Percentiles rank a stretch among this genome's conserved stretches.
These are phyloP conservation scores for Physella acuta DNA, from an alignment of 1,140 invertebrate genomes.

Conservation along the genomic window DNA sequence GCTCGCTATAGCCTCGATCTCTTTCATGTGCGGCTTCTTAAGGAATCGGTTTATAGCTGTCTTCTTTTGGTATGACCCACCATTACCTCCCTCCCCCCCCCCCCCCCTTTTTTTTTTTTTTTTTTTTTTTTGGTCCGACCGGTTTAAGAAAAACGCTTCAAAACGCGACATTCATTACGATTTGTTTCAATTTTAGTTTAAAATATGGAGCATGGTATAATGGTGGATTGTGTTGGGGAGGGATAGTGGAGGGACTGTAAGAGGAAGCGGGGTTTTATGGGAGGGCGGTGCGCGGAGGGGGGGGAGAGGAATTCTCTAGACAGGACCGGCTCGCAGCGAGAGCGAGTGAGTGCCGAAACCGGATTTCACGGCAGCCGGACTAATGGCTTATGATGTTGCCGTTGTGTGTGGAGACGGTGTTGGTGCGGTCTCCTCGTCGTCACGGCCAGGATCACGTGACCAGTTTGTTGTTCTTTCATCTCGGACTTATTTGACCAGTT, in stretches of 20 bases:
- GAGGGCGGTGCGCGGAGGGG: too few species aligned
- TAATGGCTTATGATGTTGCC: slow-evolving; percentile 3
- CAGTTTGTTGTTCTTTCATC: neutral
- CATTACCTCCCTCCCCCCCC: neutral
- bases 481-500: too few species aligned
- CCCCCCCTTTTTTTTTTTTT: neutral
- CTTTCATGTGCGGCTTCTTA: neutral
- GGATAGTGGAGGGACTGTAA: too few species aligned
- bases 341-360: slow-evolving; percentile 5
- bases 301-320: neutral
- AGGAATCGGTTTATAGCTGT: neutral
- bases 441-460: neutral
- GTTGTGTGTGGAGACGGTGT: neutral
- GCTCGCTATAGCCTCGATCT: neutral
- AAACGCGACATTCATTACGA: too few species aligned
- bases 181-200: too few species aligned
- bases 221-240: too few species aligned
- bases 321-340: neutral
- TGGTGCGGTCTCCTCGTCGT: neutral
- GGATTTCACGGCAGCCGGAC: slow-evolving; percentile 8
- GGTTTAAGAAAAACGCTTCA: too few species aligned
- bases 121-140: neutral
- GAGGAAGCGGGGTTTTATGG: too few species aligned
- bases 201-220: too few species aligned
- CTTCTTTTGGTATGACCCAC: neutral